These are phyloP conservation scores for Macropis europaea DNA, from an alignment of 2,888 invertebrate genomes.

Conservation along the genomic window DNA sequence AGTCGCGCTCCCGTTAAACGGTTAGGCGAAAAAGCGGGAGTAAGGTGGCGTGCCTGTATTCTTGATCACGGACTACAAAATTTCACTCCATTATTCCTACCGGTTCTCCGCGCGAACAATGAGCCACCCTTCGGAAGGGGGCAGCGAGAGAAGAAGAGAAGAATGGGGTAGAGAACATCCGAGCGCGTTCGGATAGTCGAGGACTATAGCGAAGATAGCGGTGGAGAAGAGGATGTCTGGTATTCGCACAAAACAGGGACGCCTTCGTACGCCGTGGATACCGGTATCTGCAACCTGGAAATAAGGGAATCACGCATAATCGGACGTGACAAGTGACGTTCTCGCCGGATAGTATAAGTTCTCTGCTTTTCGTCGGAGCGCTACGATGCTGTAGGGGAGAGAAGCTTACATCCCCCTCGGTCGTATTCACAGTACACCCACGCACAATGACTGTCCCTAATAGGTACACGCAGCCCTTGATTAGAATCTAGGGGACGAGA, in stretches of 20 bases:
- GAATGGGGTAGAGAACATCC: conserved; percentile 33
- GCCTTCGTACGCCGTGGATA: conserved; percentile 21
- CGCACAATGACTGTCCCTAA: conserved; percentile 77
- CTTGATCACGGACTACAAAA: conserved; percentile 28
- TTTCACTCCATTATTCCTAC: conserved; percentile 23
- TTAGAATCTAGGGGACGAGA: conserved; percentile 72
- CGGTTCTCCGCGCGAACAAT: conserved; percentile 28
- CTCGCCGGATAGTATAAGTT: conserved; percentile 63
- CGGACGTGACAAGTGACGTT: conserved; percentile 75
- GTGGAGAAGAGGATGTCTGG: conserved; percentile 22
- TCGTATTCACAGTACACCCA: conserved; percentile 74
- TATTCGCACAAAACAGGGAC: conserved; percentile 34
- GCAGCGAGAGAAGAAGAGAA: conserved; percentile 21
- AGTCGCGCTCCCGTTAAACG: neutral
- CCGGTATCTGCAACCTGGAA: conserved; percentile 50
- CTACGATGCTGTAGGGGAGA: conserved; percentile 58
- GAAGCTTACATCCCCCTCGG: conserved; percentile 51
- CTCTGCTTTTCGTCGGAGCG: conserved; percentile 57
- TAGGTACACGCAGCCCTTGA: conserved; percentile 79
- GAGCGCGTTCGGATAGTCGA: conserved; percentile 38
- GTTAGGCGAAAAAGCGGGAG: neutral
- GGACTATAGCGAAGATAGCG: conserved; percentile 16
- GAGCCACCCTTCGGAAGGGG: conserved; percentile 23
- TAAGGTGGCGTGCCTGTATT: neutral
- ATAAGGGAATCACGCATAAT: conserved; percentile 69